Base-by-base conservation (phyloP, 2,888 invertebrate species). In the Hyppa rectilinea region DNA sequence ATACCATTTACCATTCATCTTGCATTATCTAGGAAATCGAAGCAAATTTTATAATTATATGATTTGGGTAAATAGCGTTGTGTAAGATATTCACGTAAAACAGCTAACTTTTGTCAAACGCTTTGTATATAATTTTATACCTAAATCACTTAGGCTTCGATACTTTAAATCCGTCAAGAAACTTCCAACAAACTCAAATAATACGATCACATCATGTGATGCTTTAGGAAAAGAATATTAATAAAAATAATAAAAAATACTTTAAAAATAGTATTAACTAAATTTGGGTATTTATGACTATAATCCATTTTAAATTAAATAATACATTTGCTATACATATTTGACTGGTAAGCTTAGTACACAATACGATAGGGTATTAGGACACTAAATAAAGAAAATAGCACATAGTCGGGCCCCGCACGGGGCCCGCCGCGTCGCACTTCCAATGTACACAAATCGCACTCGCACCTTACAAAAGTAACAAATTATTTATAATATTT, bases 211-310 rank as follows among this genome's bases (percentile, higher is more conserved):
- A 92, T 87, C 87, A 82, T 92, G 95, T 94, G 95, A 94, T 94
- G 94, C 89, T 92, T 92, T 88, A 93, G 91, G 90, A 91, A 90
- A 85, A 89, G 86, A 89, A 90, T 87, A 89, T 90, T 86, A 89
- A 91, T 90, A 88, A 88, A 90, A 86, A 89, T 89, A 91, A 90
- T 90, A 90, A 91, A 91, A 89, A 90, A 89, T 88, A 90, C 87
- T 89, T 91, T 90, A 92, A 92, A 92, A 92, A 93, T 92, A 94
- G 90, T 90, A 94, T 94, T 93, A 94, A 94, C 95, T 95, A 96
- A 95, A 95, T 96, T 96, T 95, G 95, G 95, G 95, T 96, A 93
- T 94, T 95, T 93, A 95, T 96, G 95, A 96, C 95, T 96, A 95
- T 93, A 93, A 94, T 93, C 92, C 92, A 93, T 92, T 91, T 94